Base-by-base conservation (phyloP, 2,797 vertebrate species). In the Chromobotia macracanthus region DNA sequence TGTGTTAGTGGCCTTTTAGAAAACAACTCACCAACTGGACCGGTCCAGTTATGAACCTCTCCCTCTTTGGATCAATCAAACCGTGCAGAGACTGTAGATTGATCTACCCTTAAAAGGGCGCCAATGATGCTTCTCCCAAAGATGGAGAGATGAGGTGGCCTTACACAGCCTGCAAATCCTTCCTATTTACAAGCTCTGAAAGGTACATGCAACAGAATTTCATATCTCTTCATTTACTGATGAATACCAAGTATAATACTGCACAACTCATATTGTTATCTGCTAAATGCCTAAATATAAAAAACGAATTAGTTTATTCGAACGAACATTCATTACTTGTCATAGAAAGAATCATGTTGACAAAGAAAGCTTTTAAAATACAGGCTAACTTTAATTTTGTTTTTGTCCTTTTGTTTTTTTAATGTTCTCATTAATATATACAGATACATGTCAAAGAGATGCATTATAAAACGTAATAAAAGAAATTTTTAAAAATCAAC, bases 41-140 rank as follows among this genome's bases (percentile, higher is more conserved):
- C 28, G 55, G 67, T 12, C 25, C 61, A 28, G 50, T 76, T 81
- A 73, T 67, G 41, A 69, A 76, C 72, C 69, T 72, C 79, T 80
- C 56, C 56, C 38, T 70, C 69, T 79, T 56, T 46, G 58, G 63
- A 79, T 83, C 78, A 84, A 81, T 84, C 68, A 53, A 18, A 56
- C 68, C 35, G 51, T 18, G 18, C 60, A 58, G 44, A 84, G 66
- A 28, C 77, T 77, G 67, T 31, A 41, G 65, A 84, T 68, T 78
- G 81, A 84, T 84, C 80, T 66, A 53, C 69, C 53, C 81, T 77
- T 71, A 79, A 81, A 82, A 70, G 55, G 79, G 72, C 51, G 51
- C 72, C 79, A 28, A 56, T 50, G 51, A 81, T 72, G 51, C 48
- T 25, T 38, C 19, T 19, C 18, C 74, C 64, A 78, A 75, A 80